Conservation (phyloP, 2,797 vertebrate species). For the Microctenopoma lineatum region DNA sequence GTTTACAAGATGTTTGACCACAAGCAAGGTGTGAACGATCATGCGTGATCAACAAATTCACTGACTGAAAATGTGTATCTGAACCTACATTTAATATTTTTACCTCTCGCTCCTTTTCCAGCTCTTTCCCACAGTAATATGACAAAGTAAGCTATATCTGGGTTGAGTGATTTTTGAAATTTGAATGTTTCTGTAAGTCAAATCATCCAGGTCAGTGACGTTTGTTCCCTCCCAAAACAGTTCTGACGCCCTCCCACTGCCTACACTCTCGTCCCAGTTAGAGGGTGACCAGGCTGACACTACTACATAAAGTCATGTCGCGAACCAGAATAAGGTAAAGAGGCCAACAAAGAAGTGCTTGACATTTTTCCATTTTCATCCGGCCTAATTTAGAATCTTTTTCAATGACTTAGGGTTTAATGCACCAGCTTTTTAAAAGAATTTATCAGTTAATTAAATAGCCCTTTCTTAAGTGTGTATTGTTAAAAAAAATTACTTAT, state of each 20-base stretch:
- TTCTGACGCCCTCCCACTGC: conserved; percentile 24
- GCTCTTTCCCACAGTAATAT: conserved; percentile 1
- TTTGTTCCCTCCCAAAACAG: conserved; percentile 28
- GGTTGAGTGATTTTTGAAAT: background rate
- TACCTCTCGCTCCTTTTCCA: conserved; percentile 27
- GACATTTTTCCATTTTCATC: no score
- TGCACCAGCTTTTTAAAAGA: background rate
- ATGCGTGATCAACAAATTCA: background rate
- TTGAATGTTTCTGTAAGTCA: background rate
- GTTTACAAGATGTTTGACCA: conserved; percentile 51
- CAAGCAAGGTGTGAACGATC: conserved; percentile 52
- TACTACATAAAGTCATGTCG: background rate
- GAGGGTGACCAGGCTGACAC: background rate
- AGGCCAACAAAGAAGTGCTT: background rate
- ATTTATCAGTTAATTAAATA: background rate
- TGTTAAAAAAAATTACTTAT: background rate
- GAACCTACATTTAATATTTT: background rate
- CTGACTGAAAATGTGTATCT: background rate
- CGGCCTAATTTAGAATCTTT: background rate
- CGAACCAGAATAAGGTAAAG: conserved; percentile 56
- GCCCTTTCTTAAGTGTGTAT: no score
- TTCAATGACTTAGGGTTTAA: no score
- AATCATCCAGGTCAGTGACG: background rate
- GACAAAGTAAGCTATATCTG: conserved; percentile 56
- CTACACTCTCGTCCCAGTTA: conserved; percentile 9